Percentiles rank a stretch among this genome's conserved stretches.
phyloP scores from a whole-genome alignment of 2,113 vertebrate genomes.

The Fukomys damarensis region DNA sequence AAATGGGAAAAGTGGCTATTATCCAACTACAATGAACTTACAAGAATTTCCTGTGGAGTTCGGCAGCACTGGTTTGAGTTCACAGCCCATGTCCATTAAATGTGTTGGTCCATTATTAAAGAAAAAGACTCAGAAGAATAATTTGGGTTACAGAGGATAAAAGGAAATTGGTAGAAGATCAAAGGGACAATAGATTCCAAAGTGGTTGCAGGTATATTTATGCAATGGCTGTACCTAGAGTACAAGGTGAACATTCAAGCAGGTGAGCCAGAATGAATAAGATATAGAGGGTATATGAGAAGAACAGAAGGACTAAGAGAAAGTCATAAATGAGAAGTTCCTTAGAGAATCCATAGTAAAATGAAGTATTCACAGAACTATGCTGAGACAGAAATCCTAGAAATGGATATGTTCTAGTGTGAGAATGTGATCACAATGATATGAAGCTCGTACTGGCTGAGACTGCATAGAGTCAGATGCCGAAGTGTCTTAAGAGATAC shows the following conservation, averaged over 20 bases:
- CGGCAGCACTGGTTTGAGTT: background rate
- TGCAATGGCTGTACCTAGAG: conserved; percentile 44
- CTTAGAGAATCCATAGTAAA: background rate
- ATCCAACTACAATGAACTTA: background rate
- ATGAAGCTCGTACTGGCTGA: background rate
- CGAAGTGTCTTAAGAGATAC: background rate
- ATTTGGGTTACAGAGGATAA: background rate
- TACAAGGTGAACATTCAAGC: conserved; percentile 44
- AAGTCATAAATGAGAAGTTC: conserved; percentile 46
- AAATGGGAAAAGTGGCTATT: background rate
- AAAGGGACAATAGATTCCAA: conserved; percentile 64
- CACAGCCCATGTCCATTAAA: conserved; percentile 39
- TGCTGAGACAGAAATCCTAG: background rate
- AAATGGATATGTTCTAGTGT: background rate
- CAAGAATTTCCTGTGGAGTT: background rate
- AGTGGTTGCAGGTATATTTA: conserved; percentile 1
- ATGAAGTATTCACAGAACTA: background rate
- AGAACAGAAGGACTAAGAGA: conserved; percentile 35
- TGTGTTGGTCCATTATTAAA: conserved; percentile 21
- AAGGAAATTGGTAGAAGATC: conserved; percentile 58
- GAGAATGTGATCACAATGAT: background rate
- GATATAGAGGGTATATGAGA: conserved; percentile 36
- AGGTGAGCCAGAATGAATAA: conserved; percentile 52
- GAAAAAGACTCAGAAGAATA: conserved; percentile 52
- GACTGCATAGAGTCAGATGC: background rate